Percentiles rank a stretch among this genome's conserved stretches.
phyloP scores from a whole-genome alignment of 23 tunicate species.

The Corella eumyota region DNA sequence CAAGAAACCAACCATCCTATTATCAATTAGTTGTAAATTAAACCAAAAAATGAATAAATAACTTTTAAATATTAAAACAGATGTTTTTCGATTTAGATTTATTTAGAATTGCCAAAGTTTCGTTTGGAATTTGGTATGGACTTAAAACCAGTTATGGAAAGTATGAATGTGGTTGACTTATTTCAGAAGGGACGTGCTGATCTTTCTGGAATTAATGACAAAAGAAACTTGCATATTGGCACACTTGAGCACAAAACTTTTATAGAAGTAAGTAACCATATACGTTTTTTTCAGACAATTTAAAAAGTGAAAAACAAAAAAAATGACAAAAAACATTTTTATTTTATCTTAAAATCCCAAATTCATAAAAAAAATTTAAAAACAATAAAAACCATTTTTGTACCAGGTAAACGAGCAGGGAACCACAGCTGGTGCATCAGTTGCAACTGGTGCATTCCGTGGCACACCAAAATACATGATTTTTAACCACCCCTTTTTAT shows the following conservation, averaged over 20 bases:
- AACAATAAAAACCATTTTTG: background rate
- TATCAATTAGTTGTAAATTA: no score
- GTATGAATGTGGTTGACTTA: slow-evolving; percentile 4
- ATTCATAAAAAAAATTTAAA: background rate
- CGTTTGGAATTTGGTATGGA: slow-evolving; percentile 17
- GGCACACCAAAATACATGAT: background rate
- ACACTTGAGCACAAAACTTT: slow-evolving; percentile 28
- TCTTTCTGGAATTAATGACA: slow-evolving; percentile 32
- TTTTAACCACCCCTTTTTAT: slow-evolving; percentile 22
- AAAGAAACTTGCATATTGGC: slow-evolving; percentile 4
- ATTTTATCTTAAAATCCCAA: background rate
- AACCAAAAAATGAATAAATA: no score
- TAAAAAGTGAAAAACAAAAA: no score
- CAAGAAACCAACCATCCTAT: no score
- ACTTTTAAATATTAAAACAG: no score
- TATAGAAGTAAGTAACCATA: slow-evolving; percentile 7
- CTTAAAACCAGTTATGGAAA: background rate
- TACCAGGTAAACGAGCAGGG: slow-evolving; percentile 33
- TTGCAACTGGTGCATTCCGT: background rate
- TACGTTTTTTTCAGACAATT: no score
- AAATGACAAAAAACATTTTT: background rate
- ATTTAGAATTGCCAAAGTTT: slow-evolving; percentile 19
- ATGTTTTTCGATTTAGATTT: no score
- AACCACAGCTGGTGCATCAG: slow-evolving; percentile 35
- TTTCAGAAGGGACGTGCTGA: slow-evolving; percentile 12